phyloP scores from a whole-genome alignment of 2,113 vertebrate genomes.

The Heterotis niloticus region DNA sequence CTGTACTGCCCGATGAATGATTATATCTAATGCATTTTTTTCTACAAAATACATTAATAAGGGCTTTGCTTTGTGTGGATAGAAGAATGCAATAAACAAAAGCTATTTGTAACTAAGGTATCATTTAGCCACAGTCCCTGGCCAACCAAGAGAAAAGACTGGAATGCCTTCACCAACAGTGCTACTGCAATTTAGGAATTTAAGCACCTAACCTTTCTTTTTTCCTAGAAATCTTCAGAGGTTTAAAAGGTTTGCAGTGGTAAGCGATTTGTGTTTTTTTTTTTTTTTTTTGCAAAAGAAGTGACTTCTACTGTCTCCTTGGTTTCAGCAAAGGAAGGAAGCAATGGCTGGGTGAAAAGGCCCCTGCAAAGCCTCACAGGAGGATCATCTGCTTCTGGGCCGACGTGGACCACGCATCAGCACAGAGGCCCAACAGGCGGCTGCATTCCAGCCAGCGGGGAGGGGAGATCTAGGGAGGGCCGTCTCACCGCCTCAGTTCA shows the following conservation, averaged over 20 bases:
- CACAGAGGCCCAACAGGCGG: background rate
- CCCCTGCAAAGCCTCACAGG: background rate
- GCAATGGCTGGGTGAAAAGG: background rate
- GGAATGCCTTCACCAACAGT: no score
- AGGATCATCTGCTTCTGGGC: background rate
- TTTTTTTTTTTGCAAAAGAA: background rate
- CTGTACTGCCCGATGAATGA: background rate
- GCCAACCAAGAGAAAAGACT: no score
- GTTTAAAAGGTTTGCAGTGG: background rate
- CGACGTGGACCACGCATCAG: background rate
- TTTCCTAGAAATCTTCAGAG: background rate
- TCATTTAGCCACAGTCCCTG: no score
- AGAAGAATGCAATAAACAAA: no score
- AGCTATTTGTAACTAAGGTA: no score
- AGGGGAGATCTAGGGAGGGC: background rate
- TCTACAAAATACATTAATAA: no score
- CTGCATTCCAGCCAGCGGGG: background rate
- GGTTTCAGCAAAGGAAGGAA: background rate
- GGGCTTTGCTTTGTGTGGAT: no score
- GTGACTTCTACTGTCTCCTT: background rate
- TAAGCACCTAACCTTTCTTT: background rate
- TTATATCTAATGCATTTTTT: background rate
- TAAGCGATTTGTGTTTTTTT: background rate
- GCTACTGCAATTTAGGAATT: no score
- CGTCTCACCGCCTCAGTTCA: background rate